Evolutionary conservation across 2,888 invertebrate genomes (phyloP), one percentile per base, ranked within the genome.

Genomic region (Esperia sulphurella): DNA sequence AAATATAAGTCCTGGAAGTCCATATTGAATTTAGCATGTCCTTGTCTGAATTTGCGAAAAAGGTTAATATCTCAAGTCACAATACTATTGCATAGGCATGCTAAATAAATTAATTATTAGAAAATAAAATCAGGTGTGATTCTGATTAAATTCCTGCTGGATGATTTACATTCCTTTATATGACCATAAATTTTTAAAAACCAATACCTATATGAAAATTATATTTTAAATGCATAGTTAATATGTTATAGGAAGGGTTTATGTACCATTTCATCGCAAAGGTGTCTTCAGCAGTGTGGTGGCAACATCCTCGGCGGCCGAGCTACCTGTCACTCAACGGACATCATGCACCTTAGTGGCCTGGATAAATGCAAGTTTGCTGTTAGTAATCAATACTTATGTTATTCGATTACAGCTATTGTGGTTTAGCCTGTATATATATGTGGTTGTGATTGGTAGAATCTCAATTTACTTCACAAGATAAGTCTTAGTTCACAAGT

Each of bases 201-300:
- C n/a, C n/a, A 21, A 21, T 21, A 3, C 3, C 3, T 2, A 21
- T 21, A 21, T 21, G 21, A 21, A 21, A 21, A 21, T 21, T 5
- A 21, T 21, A 21, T n/a, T n/a, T n/a, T n/a, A n/a, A n/a, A n/a
- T n/a, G n/a, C n/a, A 31, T 4, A 2, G 31, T 31, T 9, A 31
- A 8, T 31, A 31, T 31, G 31, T 31, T 31, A 37, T 37, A 38
- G 38, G 14, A 13, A 12, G 31, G 59, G 54, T 71, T 74, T 70
- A 65, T 75, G 76, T 89, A 89, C 88, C 88, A 88, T 87, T 80
- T 83, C 85, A 86, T 87, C 81, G 85, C 88, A 84, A 83, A 77
- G 79, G 68, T 71, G 74, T 79, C 81, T 79, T 75, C 82, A 58
- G 71, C 69, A 63, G 63, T 52, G 60, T 74, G 58, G 73, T 65